phyloP scores from a whole-genome alignment of 1,140 invertebrate genomes.

The Heterodera carotae region DNA sequence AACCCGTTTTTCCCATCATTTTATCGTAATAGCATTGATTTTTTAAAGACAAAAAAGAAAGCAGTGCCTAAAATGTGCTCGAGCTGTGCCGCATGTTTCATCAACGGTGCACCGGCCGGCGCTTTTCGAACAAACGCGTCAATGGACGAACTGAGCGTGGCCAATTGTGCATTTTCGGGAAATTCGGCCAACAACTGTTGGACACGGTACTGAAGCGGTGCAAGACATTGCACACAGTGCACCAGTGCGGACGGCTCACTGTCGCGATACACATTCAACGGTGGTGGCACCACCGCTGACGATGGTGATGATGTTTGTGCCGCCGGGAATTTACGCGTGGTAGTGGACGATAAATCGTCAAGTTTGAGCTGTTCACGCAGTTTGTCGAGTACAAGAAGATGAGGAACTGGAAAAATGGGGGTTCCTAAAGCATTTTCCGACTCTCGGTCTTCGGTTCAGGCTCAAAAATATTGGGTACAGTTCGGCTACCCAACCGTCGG shows the following conservation, averaged over 20 bases:
- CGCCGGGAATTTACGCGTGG: neutral
- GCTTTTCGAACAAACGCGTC: slow-evolving; percentile 71
- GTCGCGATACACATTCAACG: slow-evolving; percentile 81
- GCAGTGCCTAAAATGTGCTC: slow-evolving; percentile 74
- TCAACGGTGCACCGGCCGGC: slow-evolving; percentile 76
- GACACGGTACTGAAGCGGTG: slow-evolving; percentile 71
- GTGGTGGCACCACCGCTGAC: too few relatives aligned
- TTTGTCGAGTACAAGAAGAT: slow-evolving; percentile 28
- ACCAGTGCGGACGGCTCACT: slow-evolving; percentile 78
- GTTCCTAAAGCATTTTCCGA: too few relatives aligned
- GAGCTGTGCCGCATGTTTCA: slow-evolving; percentile 84
- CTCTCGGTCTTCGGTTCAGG: too few relatives aligned
- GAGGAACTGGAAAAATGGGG: slow-evolving; percentile 25
- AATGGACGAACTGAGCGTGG: slow-evolving; percentile 71
- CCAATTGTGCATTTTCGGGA: slow-evolving; percentile 85
- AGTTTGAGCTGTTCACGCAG: slow-evolving; percentile 8
- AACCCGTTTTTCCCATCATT: too few relatives aligned
- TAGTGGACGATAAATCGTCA: neutral
- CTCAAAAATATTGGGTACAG: too few relatives aligned
- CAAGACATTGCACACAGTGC: slow-evolving; percentile 75
- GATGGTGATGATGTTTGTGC: neutral
- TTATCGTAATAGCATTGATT: neutral
- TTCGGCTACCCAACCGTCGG: too few relatives aligned
- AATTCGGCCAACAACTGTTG: slow-evolving; percentile 77
- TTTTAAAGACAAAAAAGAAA: slow-evolving; percentile 15